A percentile compares a stretch with the other conserved stretches of the same genome.
Evolutionary conservation across 2,797 vertebrate genomes (phyloP).

Genomic region (Tauraco hartlaubi): DNA sequence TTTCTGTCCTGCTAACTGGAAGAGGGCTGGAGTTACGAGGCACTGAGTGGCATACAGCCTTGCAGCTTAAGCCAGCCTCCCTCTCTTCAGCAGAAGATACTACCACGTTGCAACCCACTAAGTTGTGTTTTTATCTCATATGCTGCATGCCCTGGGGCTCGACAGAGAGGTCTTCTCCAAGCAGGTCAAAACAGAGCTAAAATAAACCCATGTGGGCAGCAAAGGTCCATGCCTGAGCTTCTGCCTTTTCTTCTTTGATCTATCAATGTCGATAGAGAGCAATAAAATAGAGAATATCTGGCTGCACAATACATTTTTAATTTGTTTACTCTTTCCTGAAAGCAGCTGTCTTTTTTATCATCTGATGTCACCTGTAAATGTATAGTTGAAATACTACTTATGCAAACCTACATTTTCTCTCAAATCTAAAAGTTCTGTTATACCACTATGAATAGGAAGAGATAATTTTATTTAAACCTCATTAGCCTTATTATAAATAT

Average conservation of each 20-base stretch:
- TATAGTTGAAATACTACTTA: not conserved
- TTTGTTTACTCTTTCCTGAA: not conserved
- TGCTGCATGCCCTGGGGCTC: accelerated
- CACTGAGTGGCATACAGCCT: not conserved
- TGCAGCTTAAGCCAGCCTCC: not conserved
- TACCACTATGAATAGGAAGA: conserved; percentile 28
- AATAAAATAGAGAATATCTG: not conserved
- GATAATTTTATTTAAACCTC: conserved; percentile 44
- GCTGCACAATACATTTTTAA: not conserved
- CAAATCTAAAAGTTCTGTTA: not conserved
- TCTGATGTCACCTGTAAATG: not conserved
- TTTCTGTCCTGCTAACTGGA: conserved; percentile 66
- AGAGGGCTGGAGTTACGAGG: conserved; percentile 43
- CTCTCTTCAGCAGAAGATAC: conserved; percentile 1
- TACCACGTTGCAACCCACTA: not conserved
- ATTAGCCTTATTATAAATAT: not conserved
- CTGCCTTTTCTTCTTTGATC: not conserved
- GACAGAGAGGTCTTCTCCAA: not conserved
- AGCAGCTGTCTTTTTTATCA: not conserved
- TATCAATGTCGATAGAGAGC: not conserved
- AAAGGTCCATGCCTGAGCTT: not conserved
- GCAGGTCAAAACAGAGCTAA: not conserved
- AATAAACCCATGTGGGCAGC: not conserved
- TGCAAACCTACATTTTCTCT: not conserved
- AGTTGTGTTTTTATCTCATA: not conserved